Conservation (phyloP, 2,888 invertebrate genomes). For the Ophion slaviceki region DNA sequence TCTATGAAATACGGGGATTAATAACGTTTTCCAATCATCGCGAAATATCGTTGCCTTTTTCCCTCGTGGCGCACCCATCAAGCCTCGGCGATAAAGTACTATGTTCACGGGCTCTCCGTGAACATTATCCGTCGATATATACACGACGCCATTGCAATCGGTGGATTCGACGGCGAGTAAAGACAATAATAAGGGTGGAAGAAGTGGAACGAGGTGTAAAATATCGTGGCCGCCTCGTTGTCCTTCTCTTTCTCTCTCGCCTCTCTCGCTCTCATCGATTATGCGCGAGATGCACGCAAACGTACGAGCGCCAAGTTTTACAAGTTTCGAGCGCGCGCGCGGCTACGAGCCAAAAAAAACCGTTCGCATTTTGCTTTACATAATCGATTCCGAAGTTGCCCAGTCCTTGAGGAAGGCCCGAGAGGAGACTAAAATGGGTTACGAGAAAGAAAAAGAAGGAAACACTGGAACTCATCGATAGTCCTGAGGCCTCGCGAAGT, state of each 20-base stretch:
- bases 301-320: constrained; percentile 3
- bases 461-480: not conserved
- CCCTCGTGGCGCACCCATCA: constrained; percentile 17
- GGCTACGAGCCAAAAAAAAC: constrained; percentile 11
- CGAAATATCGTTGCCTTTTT: constrained; percentile 18
- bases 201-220: constrained; percentile 35
- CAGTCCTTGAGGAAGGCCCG: constrained; percentile 54
- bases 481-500: not conserved
- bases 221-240: constrained; percentile 6
- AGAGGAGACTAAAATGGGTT: constrained; percentile 6
- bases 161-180: constrained; percentile 19
- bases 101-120: not conserved
- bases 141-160: not conserved
- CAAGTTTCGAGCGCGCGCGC: constrained; percentile 21
- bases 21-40: constrained; percentile 37
- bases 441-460: not conserved
- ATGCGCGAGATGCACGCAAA: constrained; percentile 16
- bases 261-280: not conserved
- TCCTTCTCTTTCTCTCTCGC: not conserved
- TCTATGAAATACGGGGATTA: constrained; percentile 10
- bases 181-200: constrained; percentile 42
- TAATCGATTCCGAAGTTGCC: constrained; percentile 56
- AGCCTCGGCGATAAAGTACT: not conserved
- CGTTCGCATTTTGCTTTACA: constrained; percentile 59
- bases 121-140: constrained; percentile 32